A percentile compares a stretch with the other conserved stretches of the same genome.
Conservation (phyloP, 2,888 invertebrate genomes). For the Eupithecia insigniata region DNA sequence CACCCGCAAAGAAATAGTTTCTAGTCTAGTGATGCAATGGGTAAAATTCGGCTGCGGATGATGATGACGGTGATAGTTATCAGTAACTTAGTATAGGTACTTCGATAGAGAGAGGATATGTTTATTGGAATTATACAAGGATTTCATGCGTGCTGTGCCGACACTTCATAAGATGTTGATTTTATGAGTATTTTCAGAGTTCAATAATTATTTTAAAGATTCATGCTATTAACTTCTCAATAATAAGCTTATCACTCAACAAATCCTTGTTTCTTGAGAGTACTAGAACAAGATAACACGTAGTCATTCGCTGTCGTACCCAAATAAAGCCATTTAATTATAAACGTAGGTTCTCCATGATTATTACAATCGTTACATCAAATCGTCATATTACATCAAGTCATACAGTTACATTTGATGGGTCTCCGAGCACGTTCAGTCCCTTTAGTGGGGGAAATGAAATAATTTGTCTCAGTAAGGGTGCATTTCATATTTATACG, state of each 20-base stretch:
- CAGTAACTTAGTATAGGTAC: too few species aligned
- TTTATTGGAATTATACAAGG: too few species aligned
- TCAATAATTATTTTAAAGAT: neutral
- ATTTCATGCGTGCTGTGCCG: too few species aligned
- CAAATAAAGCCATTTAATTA: constrained; percentile 31
- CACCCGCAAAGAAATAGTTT: too few species aligned
- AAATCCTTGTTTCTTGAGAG: neutral
- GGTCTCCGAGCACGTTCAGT: constrained; percentile 73
- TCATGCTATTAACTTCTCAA: neutral
- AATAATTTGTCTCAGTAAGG: constrained; percentile 83
- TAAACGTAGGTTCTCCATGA: constrained; percentile 37
- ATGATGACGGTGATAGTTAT: neutral
- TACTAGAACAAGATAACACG: neutral
- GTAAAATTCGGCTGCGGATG: neutral
- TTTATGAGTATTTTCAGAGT: too few species aligned
- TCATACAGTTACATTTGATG: constrained; percentile 70
- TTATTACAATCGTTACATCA: constrained; percentile 66
- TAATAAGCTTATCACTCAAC: neutral
- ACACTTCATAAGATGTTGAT: too few species aligned
- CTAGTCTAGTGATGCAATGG: too few species aligned
- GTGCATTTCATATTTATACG: constrained; percentile 81
- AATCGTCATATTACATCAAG: constrained; percentile 67
- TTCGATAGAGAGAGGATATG: too few species aligned
- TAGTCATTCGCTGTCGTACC: neutral
- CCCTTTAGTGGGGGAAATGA: constrained; percentile 81